These are phyloP conservation scores for Apocheima hispidaria DNA, from an alignment of 2,888 invertebrate genomes.

Conservation along the genomic window DNA sequence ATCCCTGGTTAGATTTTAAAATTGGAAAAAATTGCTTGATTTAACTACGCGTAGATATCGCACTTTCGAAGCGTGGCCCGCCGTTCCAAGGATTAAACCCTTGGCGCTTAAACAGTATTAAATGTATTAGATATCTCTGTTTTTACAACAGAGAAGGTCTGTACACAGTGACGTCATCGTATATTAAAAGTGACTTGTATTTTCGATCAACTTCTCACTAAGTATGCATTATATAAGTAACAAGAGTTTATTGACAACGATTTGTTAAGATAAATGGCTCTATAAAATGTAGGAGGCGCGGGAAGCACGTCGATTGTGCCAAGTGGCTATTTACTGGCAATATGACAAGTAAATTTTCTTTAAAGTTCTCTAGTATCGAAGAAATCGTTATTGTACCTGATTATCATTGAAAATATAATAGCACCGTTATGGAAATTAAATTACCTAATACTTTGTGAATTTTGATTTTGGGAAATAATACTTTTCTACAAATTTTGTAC, in stretches of 20 bases:
- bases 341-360: conserved; percentile 32
- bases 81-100: no score
- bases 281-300: conserved; percentile 68
- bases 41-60: no score
- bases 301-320: conserved; percentile 78
- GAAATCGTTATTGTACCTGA: conserved; percentile 62
- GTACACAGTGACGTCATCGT: conserved; percentile 1
- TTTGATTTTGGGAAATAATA: conserved; percentile 82
- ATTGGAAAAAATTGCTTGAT: no score
- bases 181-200: conserved; percentile 12
- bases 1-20: no score
- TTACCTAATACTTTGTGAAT: conserved; percentile 80
- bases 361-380: conserved; percentile 38
- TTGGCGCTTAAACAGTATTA: no score
- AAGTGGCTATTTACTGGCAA: conserved; percentile 50
- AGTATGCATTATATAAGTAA: conserved; percentile 41
- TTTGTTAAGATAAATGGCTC: conserved; percentile 63
- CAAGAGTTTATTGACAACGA: conserved; percentile 51
- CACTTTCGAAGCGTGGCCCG: no score
- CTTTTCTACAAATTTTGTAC: conserved; percentile 82
- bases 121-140: background rate
- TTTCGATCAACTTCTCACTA: conserved; percentile 43
- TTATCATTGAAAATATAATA: conserved; percentile 59
- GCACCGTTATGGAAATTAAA: conserved; percentile 72
- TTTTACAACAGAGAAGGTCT: no score